Percentiles rank a stretch among this genome's conserved stretches.
These are phyloP conservation scores for Orthosia incerta DNA, from an alignment of 2,888 invertebrate genomes.

Conservation along the genomic window DNA sequence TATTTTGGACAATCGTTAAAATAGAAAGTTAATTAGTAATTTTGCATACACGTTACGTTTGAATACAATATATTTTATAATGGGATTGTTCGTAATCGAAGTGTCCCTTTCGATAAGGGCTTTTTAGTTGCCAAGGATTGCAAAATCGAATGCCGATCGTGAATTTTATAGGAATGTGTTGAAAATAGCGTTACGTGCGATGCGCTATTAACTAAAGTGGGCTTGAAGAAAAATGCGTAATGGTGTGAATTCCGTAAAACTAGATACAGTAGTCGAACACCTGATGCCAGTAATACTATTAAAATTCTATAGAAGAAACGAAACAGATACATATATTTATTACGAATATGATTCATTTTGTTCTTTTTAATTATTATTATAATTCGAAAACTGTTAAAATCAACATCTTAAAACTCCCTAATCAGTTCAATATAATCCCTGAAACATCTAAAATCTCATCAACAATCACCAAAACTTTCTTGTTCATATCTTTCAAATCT, in stretches of 20 bases:
- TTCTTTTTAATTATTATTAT: neutral
- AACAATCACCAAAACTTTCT: conserved; percentile 74
- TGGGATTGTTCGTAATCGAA: conserved; percentile 36
- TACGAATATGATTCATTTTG: no score
- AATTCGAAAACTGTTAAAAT: neutral
- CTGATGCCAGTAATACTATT: neutral
- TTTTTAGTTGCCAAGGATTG: conserved; percentile 38
- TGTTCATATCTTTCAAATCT: conserved; percentile 72
- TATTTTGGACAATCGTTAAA: conserved; percentile 86
- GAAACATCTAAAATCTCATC: conserved; percentile 78
- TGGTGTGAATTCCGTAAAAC: conserved; percentile 16
- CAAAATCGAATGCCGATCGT: conserved; percentile 19
- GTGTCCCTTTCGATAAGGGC: conserved; percentile 46
- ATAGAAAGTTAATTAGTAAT: conserved; percentile 84
- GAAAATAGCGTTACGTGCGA: conserved; percentile 9
- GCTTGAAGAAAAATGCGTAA: conserved; percentile 24
- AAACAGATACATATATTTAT: neutral
- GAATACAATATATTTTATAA: conserved; percentile 56
- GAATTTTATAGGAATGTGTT: conserved; percentile 22
- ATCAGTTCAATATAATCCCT: conserved; percentile 58
- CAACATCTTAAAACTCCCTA: neutral
- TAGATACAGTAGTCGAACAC: neutral
- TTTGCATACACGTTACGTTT: conserved; percentile 68
- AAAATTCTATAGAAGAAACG: neutral
- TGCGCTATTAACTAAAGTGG: conserved; percentile 23